Percentiles rank a stretch among this genome's conserved stretches.
Conservation (phyloP, 2,888 invertebrate species). For the Gortyna flavago region DNA sequence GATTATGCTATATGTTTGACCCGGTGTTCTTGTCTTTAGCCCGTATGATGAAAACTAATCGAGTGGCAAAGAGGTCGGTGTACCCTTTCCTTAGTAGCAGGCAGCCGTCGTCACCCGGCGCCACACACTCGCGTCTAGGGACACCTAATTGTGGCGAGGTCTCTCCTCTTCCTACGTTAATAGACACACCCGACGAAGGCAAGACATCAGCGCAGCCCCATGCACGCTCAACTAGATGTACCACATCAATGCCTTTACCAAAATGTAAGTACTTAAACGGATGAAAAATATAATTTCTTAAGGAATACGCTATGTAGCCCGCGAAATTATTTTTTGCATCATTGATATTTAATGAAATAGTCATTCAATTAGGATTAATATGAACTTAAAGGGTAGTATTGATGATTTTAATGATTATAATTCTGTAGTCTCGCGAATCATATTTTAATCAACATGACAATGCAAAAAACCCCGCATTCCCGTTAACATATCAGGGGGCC, state of each 20-base stretch:
- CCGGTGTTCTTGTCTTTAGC: neutral
- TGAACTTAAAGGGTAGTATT: too few relatives aligned
- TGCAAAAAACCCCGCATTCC: too few relatives aligned
- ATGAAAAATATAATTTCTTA: neutral
- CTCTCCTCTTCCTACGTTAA: neutral
- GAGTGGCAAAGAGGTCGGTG: neutral
- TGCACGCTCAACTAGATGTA: neutral
- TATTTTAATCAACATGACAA: too few relatives aligned
- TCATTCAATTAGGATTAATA: too few relatives aligned
- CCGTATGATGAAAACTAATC: neutral
- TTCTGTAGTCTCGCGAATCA: too few relatives aligned
- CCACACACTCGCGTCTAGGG: rapidly evolving
- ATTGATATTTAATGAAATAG: too few relatives aligned
- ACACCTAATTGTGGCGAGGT: neutral
- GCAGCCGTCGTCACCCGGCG: too few relatives aligned
- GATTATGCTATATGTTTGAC: too few relatives aligned
- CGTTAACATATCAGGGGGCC: too few relatives aligned
- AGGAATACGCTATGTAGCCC: neutral
- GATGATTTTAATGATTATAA: too few relatives aligned
- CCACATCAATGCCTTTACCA: constrained; percentile 9
- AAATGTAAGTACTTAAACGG: neutral
- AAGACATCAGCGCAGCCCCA: neutral
- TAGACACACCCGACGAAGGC: neutral
- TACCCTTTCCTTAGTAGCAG: neutral
- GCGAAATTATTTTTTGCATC: neutral